Conservation (phyloP, 2,888 invertebrate species). For the Nephrotoma appendiculata region DNA sequence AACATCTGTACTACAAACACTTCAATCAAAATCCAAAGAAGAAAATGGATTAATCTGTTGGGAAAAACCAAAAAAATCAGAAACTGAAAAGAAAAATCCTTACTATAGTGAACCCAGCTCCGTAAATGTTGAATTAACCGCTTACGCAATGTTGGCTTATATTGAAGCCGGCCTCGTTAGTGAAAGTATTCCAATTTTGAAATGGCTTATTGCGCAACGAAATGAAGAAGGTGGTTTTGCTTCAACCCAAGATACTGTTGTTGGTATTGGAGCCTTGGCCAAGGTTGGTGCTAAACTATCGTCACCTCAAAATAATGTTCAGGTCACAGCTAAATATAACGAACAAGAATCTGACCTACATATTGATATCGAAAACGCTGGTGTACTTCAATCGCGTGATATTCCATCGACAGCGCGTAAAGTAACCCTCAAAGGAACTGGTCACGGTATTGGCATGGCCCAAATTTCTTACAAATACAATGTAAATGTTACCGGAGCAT, state of each 20-base stretch:
- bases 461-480: slow-evolving; percentile 70
- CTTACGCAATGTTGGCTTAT: slow-evolving; percentile 69
- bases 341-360: slow-evolving; percentile 32
- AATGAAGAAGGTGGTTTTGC: slow-evolving; percentile 55
- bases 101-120: slow-evolving; percentile 52
- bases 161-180: slow-evolving; percentile 31
- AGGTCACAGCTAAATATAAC: slow-evolving; percentile 35
- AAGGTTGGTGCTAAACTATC: slow-evolving; percentile 46
- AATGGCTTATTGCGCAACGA: slow-evolving; percentile 58
- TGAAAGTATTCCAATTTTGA: slow-evolving; percentile 38
- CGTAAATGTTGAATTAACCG: slow-evolving; percentile 65
- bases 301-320: slow-evolving; percentile 23
- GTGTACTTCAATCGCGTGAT: slow-evolving; percentile 67
- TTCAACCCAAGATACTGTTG: slow-evolving; percentile 66
- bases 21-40: slow-evolving; percentile 36
- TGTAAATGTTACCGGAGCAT: slow-evolving; percentile 73
- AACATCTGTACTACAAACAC: slow-evolving; percentile 42
- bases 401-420: slow-evolving; percentile 38
- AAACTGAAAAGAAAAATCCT: slow-evolving; percentile 44
- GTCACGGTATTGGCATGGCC: slow-evolving; percentile 63
- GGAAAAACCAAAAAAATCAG: slow-evolving; percentile 43
- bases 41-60: slow-evolving; percentile 62
- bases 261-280: slow-evolving; percentile 56
- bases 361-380: slow-evolving; percentile 59
- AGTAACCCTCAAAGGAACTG: slow-evolving; percentile 61